Conservation (phyloP, 2,888 invertebrate genomes). For the Nephrotoma flavescens region DNA sequence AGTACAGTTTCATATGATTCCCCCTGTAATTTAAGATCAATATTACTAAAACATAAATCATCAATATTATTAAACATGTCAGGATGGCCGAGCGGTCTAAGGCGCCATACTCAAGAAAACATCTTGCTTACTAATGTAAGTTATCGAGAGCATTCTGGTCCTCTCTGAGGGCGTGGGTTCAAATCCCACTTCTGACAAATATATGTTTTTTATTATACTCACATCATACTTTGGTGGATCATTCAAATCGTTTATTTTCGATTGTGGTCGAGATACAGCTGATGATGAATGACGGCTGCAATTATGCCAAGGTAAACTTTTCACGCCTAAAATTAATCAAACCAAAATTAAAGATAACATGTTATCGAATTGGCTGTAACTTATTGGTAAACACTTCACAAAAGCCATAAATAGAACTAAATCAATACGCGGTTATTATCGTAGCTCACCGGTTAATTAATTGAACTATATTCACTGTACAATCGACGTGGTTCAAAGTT, state of each 20-base stretch:
- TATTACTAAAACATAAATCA: background rate
- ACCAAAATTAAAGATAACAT: background rate
- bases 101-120: conserved; percentile 4
- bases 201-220: background rate
- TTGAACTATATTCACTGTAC: background rate
- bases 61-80: background rate
- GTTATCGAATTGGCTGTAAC: background rate
- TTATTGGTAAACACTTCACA: background rate
- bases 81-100: conserved; percentile 7
- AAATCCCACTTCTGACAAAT: no score
- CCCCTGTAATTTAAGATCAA: conserved; percentile 34
- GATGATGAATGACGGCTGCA: background rate
- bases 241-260: background rate
- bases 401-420: background rate
- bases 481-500: background rate
- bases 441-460: background rate
- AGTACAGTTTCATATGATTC: conserved; percentile 43
- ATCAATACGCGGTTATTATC: background rate
- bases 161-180: no score
- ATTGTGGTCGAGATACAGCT: background rate
- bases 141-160: no score
- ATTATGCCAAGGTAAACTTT: background rate
- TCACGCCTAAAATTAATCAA: background rate
- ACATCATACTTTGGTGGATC: background rate
- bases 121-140: background rate